These are phyloP conservation scores for Ferdinandea cuprea DNA, from an alignment of 2,888 invertebrate species.

Conservation along the genomic window DNA sequence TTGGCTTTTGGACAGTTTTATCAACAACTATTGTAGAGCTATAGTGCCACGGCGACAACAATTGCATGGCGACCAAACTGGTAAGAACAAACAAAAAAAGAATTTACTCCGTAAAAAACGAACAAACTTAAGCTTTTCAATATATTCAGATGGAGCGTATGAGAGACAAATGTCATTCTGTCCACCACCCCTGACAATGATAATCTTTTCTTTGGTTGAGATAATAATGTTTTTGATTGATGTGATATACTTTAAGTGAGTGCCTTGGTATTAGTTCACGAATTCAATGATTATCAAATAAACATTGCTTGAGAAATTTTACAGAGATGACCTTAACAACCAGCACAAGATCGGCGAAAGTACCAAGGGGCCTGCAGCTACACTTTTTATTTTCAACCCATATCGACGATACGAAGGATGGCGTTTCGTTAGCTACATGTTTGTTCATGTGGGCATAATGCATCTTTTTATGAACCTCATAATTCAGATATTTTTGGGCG, in stretches of 20 bases:
- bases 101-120: neutral
- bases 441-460: slow-evolving; percentile 95
- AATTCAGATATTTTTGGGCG: slow-evolving; percentile 95
- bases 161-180: slow-evolving; percentile 96
- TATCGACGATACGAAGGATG: slow-evolving; percentile 93
- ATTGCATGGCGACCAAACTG: slow-evolving; percentile 81
- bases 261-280: slow-evolving; percentile 74
- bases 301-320: slow-evolving; percentile 23
- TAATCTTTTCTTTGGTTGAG: slow-evolving; percentile 93
- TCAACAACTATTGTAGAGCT: slow-evolving; percentile 80
- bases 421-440: slow-evolving; percentile 97
- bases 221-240: slow-evolving; percentile 87
- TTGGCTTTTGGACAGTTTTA: slow-evolving; percentile 82
- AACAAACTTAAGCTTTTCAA: slow-evolving; percentile 84
- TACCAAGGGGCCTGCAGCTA: slow-evolving; percentile 90
- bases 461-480: slow-evolving; percentile 95
- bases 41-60: slow-evolving; percentile 81
- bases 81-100: slow-evolving; percentile 67
- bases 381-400: slow-evolving; percentile 94
- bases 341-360: slow-evolving; percentile 81
- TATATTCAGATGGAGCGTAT: slow-evolving; percentile 90
- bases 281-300: neutral
- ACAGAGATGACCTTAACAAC: slow-evolving; percentile 81
- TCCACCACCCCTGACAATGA: slow-evolving; percentile 96
- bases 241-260: slow-evolving; percentile 82